Percentiles rank a stretch among this genome's conserved stretches.
Evolutionary conservation across 2,113 vertebrate species (phyloP).

Genomic region (Gracilinanus agilis): DNA sequence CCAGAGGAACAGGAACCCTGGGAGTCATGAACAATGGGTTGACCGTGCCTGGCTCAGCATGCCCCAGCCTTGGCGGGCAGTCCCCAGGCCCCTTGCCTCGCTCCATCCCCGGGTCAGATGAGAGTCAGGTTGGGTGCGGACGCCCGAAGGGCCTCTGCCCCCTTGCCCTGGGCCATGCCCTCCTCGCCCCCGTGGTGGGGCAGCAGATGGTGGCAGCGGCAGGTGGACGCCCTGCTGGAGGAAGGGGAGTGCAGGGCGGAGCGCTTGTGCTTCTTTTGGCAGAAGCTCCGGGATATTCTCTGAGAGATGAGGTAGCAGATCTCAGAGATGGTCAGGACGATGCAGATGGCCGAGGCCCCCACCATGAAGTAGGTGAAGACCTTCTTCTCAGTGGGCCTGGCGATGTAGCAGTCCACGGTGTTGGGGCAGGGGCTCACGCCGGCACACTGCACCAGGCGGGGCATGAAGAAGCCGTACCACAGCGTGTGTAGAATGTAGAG

Average conservation of each 20-base stretch:
- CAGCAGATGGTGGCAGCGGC: constrained; percentile 81
- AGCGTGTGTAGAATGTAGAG: constrained; percentile 88
- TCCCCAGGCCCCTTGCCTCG: neutral
- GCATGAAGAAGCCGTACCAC: constrained; percentile 87
- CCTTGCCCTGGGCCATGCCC: constrained; percentile 48
- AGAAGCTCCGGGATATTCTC: constrained; percentile 64
- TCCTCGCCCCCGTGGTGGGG: constrained; percentile 63
- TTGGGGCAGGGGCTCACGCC: constrained; percentile 86
- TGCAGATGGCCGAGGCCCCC: constrained; percentile 86
- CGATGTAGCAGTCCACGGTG: constrained; percentile 88
- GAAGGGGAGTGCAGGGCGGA: constrained; percentile 61
- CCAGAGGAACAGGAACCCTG: neutral
- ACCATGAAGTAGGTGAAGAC: constrained; percentile 92
- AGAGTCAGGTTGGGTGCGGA: constrained; percentile 75
- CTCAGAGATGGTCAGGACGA: constrained; percentile 87
- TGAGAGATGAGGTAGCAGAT: constrained; percentile 89
- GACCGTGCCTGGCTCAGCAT: neutral
- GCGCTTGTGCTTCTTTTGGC: constrained; percentile 76
- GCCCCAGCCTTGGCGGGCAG: neutral
- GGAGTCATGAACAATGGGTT: too few species aligned
- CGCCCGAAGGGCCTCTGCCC: constrained; percentile 47
- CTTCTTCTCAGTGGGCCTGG: constrained; percentile 88
- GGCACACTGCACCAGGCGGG: constrained; percentile 86
- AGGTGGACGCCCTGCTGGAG: constrained; percentile 85
- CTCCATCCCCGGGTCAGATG: constrained; percentile 61